These are phyloP conservation scores for Oscheius onirici DNA, from an alignment of 2,888 invertebrate species.

Conservation along the genomic window DNA sequence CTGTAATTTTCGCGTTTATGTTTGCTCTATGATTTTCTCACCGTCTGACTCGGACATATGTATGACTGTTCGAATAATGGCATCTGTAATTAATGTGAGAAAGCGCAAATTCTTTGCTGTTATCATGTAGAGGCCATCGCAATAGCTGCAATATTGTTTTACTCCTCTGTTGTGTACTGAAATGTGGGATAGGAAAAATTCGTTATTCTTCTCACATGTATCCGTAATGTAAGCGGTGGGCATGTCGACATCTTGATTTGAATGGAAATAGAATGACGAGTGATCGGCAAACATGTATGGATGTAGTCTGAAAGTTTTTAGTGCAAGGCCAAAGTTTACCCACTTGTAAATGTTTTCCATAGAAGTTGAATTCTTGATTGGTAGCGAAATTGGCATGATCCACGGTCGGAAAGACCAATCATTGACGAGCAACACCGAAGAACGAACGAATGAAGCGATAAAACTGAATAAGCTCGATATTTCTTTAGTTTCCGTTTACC, in stretches of 20 bases:
- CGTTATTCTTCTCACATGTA: conserved; percentile 43
- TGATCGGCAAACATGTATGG: conserved; percentile 54
- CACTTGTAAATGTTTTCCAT: conserved; percentile 51
- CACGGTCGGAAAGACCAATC: conserved; percentile 56
- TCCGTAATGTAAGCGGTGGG: conserved; percentile 53
- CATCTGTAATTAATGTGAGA: conserved; percentile 46
- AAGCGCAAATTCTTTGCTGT: conserved; percentile 52
- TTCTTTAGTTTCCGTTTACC: conserved; percentile 22
- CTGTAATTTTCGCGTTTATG: neutral
- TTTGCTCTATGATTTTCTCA: neutral
- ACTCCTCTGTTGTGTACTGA: conserved; percentile 51
- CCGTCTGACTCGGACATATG: conserved; percentile 43
- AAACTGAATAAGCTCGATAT: conserved; percentile 32
- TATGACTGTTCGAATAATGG: conserved; percentile 47
- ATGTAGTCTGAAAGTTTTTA: conserved; percentile 42
- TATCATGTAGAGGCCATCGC: conserved; percentile 55
- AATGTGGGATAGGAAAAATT: conserved; percentile 11
- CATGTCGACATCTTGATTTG: conserved; percentile 39
- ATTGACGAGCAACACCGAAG: conserved; percentile 42
- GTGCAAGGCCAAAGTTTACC: neutral
- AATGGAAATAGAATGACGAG: conserved; percentile 55
- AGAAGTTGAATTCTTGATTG: conserved; percentile 39
- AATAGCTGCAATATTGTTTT: conserved; percentile 52
- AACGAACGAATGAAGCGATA: conserved; percentile 38
- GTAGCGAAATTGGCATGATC: conserved; percentile 44